Evolutionary conservation across 2,113 vertebrate species (phyloP), one percentile per base, ranked within the genome.

Genomic region (Archocentrus centrarchus): DNA sequence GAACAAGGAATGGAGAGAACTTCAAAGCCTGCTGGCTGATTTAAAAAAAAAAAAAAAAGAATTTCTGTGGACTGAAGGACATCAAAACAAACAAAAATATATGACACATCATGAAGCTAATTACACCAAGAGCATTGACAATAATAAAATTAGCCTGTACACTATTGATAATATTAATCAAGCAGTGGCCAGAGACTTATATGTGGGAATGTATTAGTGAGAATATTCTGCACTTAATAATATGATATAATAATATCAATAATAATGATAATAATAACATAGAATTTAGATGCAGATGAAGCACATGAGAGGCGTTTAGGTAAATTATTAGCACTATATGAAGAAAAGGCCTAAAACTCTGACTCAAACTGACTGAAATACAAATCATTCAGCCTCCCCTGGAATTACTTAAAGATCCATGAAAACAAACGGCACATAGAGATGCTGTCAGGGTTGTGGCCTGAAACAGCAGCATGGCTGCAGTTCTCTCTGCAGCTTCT

Each of bases 11-110:
- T 75, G 32, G 37, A 88, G 80, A 11, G 5, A 85, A 85, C 91
- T 92, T 92, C 84, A 92, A 94, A 94, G 91, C 80, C 85, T 47
- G 79, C 59, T 91, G 92, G 88, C 90, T 84, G 78, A 81, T 92
- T 88, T 87, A 75, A 66, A 87, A 91, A 91, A 39, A 39, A 39
- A 37, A 35, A 6, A 35, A 35, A 9, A 93, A 86, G 14, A 90
- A 91, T 30, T 59, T 47, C 35, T 82, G 92, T 81, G 62, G 41
- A 91, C 75, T 89, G 83, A 89, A 92, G 84, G 89, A 93, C 88
- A 68, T 53, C 11, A 22, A 63, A 79, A 84, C 15, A 57, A 47
- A 47, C 3, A 44, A 13, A 13, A 24, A 80, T 59, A 35, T 35
- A 35, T 35, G 37, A 9, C 58, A 80, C 27, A 76, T 63, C 50